phyloP scores from a whole-genome alignment of 1,140 invertebrate species.

The Zaprionus lachaisei region DNA sequence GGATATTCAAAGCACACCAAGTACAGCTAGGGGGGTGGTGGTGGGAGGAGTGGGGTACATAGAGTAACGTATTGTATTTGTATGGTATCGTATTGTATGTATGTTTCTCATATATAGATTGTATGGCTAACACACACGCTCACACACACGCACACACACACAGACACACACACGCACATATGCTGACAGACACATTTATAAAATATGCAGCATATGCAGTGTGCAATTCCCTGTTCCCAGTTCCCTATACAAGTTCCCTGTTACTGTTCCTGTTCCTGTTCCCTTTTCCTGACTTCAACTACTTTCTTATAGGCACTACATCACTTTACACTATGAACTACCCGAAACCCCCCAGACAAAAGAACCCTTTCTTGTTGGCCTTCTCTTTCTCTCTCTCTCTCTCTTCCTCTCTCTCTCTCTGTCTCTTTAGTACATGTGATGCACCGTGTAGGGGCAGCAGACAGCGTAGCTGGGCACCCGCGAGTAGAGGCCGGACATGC shows the following conservation, averaged over 20 bases:
- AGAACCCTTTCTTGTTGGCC: slow-evolving; percentile 9
- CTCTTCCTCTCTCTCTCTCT: slow-evolving; percentile 1
- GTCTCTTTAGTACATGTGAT: slow-evolving; percentile 66
- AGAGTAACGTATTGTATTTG: slow-evolving; percentile 1
- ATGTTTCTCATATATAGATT: neutral
- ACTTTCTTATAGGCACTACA: slow-evolving; percentile 71
- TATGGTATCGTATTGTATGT: slow-evolving; percentile 6
- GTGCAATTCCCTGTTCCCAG: neutral
- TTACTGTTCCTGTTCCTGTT: neutral
- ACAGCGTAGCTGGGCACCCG: slow-evolving; percentile 78
- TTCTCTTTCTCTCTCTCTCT: slow-evolving; percentile 29
- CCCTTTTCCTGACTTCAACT: slow-evolving; percentile 1
- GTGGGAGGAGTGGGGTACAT: neutral
- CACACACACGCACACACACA: too few relatives aligned
- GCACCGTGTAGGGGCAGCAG: slow-evolving; percentile 78
- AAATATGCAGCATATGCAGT: slow-evolving; percentile 55
- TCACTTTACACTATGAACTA: slow-evolving; percentile 54
- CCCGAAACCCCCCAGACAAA: slow-evolving; percentile 12
- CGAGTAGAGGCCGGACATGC: slow-evolving; percentile 82
- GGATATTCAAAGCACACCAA: slow-evolving; percentile 42
- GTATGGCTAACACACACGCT: slow-evolving; percentile 37
- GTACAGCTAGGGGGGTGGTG: slow-evolving; percentile 19
- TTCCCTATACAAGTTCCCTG: slow-evolving; percentile 11
- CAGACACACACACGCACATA: neutral
- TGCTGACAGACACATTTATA: slow-evolving; percentile 56